These are phyloP conservation scores for Micoletzkya japonica DNA, from an alignment of 2,888 invertebrate genomes.

Conservation along the genomic window DNA sequence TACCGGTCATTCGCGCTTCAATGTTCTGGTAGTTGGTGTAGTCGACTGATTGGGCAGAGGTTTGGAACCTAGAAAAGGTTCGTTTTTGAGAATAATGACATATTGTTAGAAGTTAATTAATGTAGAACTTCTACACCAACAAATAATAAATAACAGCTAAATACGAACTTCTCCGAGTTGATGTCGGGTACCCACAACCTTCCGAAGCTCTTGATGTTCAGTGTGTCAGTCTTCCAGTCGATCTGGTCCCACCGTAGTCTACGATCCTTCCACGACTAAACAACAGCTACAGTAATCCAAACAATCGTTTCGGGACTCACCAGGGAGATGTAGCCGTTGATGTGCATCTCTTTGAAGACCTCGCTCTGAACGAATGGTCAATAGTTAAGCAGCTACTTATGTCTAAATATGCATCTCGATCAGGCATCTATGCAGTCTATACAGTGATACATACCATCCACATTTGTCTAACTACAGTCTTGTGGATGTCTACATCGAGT, in stretches of 20 bases:
- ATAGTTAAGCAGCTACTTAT: neutral
- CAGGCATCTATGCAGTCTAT: too few species aligned
- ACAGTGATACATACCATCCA: conserved; percentile 44
- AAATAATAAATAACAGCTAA: neutral
- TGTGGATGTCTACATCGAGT: conserved; percentile 48
- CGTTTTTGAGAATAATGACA: neutral
- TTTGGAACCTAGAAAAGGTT: conserved; percentile 45
- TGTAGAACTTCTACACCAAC: neutral
- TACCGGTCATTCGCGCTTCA: conserved; percentile 31
- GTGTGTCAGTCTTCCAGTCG: conserved; percentile 52
- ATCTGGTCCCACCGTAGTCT: conserved; percentile 53
- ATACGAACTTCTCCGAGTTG: conserved; percentile 49
- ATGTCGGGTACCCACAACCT: conserved; percentile 57
- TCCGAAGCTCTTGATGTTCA: conserved; percentile 49
- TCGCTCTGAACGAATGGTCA: conserved; percentile 47
- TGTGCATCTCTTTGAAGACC: conserved; percentile 60
- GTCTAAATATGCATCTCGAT: too few species aligned
- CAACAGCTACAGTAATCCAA: neutral
- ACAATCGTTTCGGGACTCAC: conserved; percentile 33
- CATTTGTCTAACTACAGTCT: conserved; percentile 44
- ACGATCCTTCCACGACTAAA: conserved; percentile 56
- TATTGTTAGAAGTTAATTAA: neutral
- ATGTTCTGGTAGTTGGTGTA: conserved; percentile 52
- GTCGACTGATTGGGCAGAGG: conserved; percentile 50
- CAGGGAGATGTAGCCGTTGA: conserved; percentile 53